Percentiles rank a stretch among this genome's conserved stretches.
Evolutionary conservation across 35 echinoderm and acorn worm species (phyloP).

Genomic region (Ophioderma brevispina): DNA sequence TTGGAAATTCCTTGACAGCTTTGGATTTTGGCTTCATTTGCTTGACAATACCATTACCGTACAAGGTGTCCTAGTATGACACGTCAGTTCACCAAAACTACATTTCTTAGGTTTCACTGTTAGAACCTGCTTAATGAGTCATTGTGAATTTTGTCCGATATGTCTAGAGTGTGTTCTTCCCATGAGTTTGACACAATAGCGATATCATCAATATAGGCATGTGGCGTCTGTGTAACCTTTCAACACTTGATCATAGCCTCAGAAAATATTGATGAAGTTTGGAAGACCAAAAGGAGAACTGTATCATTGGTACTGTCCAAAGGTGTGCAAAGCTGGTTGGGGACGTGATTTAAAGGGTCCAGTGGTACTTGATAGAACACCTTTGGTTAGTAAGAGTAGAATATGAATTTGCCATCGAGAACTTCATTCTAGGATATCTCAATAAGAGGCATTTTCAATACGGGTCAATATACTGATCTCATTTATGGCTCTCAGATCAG

Average conservation of each 20-base stretch:
- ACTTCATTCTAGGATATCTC: not conserved
- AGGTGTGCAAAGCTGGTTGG: not conserved
- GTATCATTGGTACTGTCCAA: not conserved
- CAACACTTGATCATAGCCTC: not conserved
- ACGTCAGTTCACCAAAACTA: not conserved
- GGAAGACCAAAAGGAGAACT: not conserved
- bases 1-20: not conserved
- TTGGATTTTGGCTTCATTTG: not conserved
- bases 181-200: not conserved
- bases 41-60: not conserved
- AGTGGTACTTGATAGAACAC: not conserved
- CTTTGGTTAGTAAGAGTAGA: not conserved
- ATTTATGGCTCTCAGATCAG: slow-evolving; percentile 39
- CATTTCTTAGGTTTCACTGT: not conserved
- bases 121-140: not conserved
- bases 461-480: not conserved
- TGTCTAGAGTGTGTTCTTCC: not conserved
- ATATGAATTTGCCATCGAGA: not conserved
- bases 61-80: not conserved
- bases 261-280: not conserved
- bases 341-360: not conserved
- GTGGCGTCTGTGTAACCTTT: not conserved
- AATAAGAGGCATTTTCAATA: not conserved
- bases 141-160: not conserved
- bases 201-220: not conserved